Evolutionary conservation across 1,140 invertebrate genomes (phyloP), one percentile per base, ranked within the genome.

Genomic region (Pectinophora gossypiella): DNA sequence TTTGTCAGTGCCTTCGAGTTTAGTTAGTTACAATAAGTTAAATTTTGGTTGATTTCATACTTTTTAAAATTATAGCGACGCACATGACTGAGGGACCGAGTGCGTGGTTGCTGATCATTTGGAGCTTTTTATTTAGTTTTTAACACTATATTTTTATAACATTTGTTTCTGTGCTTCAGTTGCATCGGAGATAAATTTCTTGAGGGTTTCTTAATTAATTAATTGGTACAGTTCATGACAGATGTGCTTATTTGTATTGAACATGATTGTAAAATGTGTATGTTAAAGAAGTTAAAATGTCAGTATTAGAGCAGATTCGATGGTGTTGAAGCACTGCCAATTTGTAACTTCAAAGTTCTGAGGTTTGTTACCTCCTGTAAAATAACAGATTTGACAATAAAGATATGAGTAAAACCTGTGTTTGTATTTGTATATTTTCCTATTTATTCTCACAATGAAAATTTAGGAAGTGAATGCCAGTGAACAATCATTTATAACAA

Each of bases 91-190:
- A 77, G 51, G 59, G 54, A 48, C 58, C 58, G 45, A 64, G 69
- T 73, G 71, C 66, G 43, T 15, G 7, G 36, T 40, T 18, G 16
- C 36, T 32, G 22, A 72, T 67, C 53, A 64, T 82, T 82, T 77
- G 60, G 65, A 80, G 55, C 63, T 64, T 64, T 82, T 79, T 81
- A 77, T 79, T 80, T 79, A 79, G 70, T 79, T 77, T 74, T 78
- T 76, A 64, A 70, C 63, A 62, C 60, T 56, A 59, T 73, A 65
- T 77, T 74, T 76, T 72, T 76, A 70, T 64, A 68, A 73, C 59
- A 51, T 46, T 61, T 68, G 48, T 68, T 68, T 72, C 54, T 48
- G 65, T 67, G 59, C 68, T 71, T 64, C 70, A 80, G 56, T 64
- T 65, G 53, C 69, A 72, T 76, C 58, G 52, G 51, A 63, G 43